Evolutionary conservation across 1,140 invertebrate species (phyloP), one percentile per base, ranked within the genome.

Genomic region (Drosophila pseudoobscura): DNA sequence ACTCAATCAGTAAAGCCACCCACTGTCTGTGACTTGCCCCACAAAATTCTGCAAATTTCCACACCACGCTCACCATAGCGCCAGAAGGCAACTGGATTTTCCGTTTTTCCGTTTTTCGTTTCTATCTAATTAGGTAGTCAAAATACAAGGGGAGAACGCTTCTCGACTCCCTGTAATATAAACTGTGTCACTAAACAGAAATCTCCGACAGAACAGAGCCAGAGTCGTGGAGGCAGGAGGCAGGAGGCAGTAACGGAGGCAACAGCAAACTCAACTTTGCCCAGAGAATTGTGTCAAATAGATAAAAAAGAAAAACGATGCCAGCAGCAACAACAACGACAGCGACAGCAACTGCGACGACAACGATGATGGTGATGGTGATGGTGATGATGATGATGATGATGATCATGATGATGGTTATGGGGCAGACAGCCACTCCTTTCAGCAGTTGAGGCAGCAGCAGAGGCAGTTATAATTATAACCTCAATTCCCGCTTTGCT

Each of bases 141-240:
- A 83, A 80, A 82, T 77, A 68, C 55, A 62, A 45, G 55, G 47
- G 51, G 74, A 82, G 66, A 75, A 60, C 39, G 64, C 69, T 43
- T 31, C 54, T 24, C 47, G 20, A 31, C 39, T 59, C 50, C 54
- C 17, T 76, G 82, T 76, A 77, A 80, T 78, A 76, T 85, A 87
- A 87, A 87, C 74, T 88, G 82, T 87, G 82, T 87, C 82, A 87
- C 82, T 88, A 88, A 87, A 87, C 78, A 88, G 60, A 88, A 88
- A 80, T 87, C 80, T 69, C 69, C 24, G 54, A 51, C 39, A 2
- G 51, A 46, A 46, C 39, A 57, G 53, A 39, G 22, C 24, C 26
- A 15, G 44, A 41, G 49, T 13, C 9, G 35, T 39, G 35, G 35
- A 11, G 35, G 31, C 7, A 44, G 50, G 20, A 45, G 26, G 20